A percentile compares a stretch with the other conserved stretches of the same genome.
These are phyloP conservation scores for Chydorus sphaericus DNA, from an alignment of 2,888 invertebrate genomes.

Conservation along the genomic window DNA sequence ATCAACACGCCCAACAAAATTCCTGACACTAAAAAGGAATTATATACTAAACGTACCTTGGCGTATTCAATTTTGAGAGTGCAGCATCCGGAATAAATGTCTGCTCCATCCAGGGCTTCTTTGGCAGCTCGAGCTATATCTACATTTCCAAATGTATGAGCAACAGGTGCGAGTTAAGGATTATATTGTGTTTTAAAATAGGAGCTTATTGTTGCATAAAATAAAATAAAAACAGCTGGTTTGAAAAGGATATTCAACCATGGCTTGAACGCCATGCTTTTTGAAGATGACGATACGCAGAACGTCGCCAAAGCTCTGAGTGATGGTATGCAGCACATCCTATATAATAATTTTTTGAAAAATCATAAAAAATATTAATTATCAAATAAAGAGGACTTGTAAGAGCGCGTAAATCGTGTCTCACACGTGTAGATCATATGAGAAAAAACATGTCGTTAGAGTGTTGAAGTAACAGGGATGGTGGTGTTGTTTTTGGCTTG, in stretches of 20 bases:
- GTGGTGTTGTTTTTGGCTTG: background rate
- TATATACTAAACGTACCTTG: constrained; percentile 77
- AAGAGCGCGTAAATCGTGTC: constrained; percentile 12
- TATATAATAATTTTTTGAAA: constrained; percentile 43
- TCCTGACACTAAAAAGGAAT: too few species aligned
- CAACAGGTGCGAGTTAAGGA: constrained; percentile 48
- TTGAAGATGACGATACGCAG: constrained; percentile 96
- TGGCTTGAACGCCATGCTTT: constrained; percentile 95
- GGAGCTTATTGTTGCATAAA: background rate
- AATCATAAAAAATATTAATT: constrained; percentile 18
- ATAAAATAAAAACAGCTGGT: too few species aligned
- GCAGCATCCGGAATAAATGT: constrained; percentile 98
- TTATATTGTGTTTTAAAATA: constrained; percentile 19
- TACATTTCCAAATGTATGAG: constrained; percentile 69
- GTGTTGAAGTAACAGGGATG: too few species aligned
- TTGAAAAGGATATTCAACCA: constrained; percentile 95
- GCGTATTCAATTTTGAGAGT: constrained; percentile 98
- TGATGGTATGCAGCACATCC: constrained; percentile 97
- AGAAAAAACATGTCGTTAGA: background rate
- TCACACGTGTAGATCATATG: background rate
- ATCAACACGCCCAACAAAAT: too few species aligned
- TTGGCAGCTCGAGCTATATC: constrained; percentile 90
- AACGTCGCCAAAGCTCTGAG: constrained; percentile 85
- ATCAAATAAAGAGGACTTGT: constrained; percentile 10
- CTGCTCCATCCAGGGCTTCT: constrained; percentile 89